phyloP scores from a whole-genome alignment of 2,888 invertebrate species.

The Parelbella ahira region DNA sequence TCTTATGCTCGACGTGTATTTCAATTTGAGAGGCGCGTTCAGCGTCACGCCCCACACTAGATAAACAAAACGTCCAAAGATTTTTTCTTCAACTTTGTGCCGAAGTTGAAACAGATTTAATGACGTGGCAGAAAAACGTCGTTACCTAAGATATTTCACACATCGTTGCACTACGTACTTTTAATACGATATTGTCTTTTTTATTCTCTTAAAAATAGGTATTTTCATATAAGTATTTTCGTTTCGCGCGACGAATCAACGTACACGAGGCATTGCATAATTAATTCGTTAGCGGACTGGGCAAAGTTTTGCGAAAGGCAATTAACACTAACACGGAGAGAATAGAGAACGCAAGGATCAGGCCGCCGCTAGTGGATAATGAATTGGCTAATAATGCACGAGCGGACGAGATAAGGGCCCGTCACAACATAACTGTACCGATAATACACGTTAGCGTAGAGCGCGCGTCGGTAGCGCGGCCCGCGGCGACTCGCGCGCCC shows the following conservation, averaged over 20 bases:
- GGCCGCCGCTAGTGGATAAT: conserved; percentile 34
- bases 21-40: conserved; percentile 51
- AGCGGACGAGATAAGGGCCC: conserved; percentile 57
- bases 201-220: no score
- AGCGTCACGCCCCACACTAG: conserved; percentile 47
- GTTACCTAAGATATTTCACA: conserved; percentile 21
- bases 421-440: conserved; percentile 72
- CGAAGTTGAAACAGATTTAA: conserved; percentile 23
- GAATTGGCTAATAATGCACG: conserved; percentile 53
- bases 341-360: conserved; percentile 44
- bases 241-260: conserved; percentile 42
- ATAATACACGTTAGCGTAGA: conserved; percentile 56
- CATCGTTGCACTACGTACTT: conserved; percentile 34
- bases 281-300: conserved; percentile 39
- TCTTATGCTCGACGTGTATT: conserved; percentile 55
- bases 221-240: conserved; percentile 37
- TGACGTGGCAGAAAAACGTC: conserved; percentile 9
- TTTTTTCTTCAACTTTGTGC: conserved; percentile 33
- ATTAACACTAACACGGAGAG: conserved; percentile 43
- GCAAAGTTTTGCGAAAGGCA: conserved; percentile 54
- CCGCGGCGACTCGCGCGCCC: conserved; percentile 43
- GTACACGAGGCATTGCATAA: conserved; percentile 41
- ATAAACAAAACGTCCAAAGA: conserved; percentile 50
- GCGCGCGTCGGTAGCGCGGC: conserved; percentile 55
- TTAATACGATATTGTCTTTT: conserved; percentile 54